These are phyloP conservation scores for Lagodon rhomboides DNA, from an alignment of 2,797 vertebrate species.

Conservation along the genomic window DNA sequence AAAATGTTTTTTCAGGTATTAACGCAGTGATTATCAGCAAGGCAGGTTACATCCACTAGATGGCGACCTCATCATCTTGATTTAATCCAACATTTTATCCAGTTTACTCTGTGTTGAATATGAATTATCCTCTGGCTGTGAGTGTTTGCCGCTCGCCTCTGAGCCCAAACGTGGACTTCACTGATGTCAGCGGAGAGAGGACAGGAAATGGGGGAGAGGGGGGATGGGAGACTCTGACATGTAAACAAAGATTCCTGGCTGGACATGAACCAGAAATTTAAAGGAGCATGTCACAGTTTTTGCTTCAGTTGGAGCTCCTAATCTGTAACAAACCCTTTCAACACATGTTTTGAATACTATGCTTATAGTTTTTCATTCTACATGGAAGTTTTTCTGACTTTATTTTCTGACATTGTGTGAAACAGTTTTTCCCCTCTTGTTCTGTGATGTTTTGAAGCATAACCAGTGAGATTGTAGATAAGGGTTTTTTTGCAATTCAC, in stretches of 20 bases:
- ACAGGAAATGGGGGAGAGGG: no score
- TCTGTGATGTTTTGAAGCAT: no score
- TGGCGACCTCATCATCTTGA: conserved; percentile 11
- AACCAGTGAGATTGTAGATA: no score
- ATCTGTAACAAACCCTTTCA: background rate
- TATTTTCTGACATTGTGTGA: no score
- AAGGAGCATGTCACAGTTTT: conserved; percentile 1
- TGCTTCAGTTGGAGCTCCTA: background rate
- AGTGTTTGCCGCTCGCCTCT: no score
- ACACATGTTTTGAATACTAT: no score
- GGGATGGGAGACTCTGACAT: no score
- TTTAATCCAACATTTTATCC: background rate
- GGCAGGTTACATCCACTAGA: conserved; percentile 44
- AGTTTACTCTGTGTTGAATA: background rate
- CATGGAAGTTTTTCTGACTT: background rate
- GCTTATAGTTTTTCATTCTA: background rate
- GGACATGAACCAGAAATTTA: background rate
- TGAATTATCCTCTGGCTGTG: background rate
- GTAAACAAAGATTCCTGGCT: no score
- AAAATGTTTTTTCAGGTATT: background rate
- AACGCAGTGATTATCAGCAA: background rate
- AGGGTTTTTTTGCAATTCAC: no score
- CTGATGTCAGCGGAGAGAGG: no score
- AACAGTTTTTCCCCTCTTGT: background rate
- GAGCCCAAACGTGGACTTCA: no score